Conservation (phyloP, 2,888 invertebrate species). For the Alcis repandata region DNA sequence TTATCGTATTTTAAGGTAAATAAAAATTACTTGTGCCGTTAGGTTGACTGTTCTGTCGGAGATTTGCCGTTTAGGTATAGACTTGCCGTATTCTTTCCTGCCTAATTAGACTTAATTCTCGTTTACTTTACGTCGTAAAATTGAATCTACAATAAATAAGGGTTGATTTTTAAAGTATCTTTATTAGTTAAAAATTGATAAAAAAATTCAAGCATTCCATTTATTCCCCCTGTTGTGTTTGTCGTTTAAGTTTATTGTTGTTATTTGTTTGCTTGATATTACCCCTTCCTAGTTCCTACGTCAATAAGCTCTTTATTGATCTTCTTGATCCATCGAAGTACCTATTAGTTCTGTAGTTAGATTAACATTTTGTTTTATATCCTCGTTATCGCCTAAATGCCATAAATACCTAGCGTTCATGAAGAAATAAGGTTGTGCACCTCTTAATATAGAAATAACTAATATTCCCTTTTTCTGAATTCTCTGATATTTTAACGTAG, state of each 20-base stretch:
- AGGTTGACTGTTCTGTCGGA: conserved; percentile 73
- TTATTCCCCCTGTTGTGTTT: conserved; percentile 40
- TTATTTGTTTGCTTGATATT: conserved; percentile 50
- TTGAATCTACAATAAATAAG: background rate
- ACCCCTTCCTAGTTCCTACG: conserved; percentile 79
- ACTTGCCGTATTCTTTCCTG: conserved; percentile 82
- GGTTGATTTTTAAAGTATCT: background rate
- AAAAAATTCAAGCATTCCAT: conserved; percentile 54
- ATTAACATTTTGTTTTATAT: conserved; percentile 68
- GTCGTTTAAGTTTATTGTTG: conserved; percentile 36
- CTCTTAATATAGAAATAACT: conserved; percentile 83
- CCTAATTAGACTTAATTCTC: conserved; percentile 79
- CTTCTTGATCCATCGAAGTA: conserved; percentile 66
- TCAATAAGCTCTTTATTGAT: conserved; percentile 65
- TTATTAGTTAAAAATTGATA: conserved; percentile 41
- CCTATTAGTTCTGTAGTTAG: conserved; percentile 73
- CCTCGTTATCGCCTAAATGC: conserved; percentile 78
- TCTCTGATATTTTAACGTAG: conserved; percentile 86
- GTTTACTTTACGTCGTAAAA: conserved; percentile 70
- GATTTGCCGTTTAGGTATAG: conserved; percentile 70
- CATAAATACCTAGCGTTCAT: conserved; percentile 84
- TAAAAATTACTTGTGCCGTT: conserved; percentile 69
- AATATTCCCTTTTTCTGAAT: conserved; percentile 86
- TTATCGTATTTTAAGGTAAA: conserved; percentile 84
- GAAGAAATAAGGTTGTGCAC: conserved; percentile 87